phyloP scores from a whole-genome alignment of 1,140 invertebrate species.

The Akabosia matsudoensis region DNA sequence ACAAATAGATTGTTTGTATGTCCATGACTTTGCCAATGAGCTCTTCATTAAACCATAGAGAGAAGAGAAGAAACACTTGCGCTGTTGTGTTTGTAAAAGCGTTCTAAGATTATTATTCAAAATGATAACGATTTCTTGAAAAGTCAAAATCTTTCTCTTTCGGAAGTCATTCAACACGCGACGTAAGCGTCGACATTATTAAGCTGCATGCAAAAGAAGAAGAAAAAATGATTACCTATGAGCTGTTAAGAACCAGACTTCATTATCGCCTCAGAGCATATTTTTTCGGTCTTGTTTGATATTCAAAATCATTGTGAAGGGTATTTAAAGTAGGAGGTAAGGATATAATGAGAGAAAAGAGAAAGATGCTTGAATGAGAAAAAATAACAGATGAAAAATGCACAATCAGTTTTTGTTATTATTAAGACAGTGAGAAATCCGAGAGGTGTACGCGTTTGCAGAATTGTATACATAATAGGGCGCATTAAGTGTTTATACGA shows the following conservation, averaged over 20 bases:
- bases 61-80: no score
- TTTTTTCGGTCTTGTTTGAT: constrained; percentile 2
- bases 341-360: neutral
- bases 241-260: constrained; percentile 20
- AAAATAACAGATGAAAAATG: neutral
- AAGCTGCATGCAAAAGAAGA: neutral
- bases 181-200: neutral
- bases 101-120: neutral
- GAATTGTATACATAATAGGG: neutral
- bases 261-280: constrained; percentile 1
- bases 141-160: constrained; percentile 5
- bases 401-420: neutral
- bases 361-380: neutral
- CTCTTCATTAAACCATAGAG: no score
- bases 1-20: no score
- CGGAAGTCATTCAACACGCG: neutral
- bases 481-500: neutral
- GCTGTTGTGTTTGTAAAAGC: no score
- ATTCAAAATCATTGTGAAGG: neutral
- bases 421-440: neutral
- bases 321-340: neutral
- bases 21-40: no score
- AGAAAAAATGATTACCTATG: neutral
- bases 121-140: neutral
- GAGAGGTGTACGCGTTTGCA: no score